Evolutionary conservation across 2,113 vertebrate genomes (phyloP), one percentile per base, ranked within the genome.

Genomic region (Pedetes capensis): DNA sequence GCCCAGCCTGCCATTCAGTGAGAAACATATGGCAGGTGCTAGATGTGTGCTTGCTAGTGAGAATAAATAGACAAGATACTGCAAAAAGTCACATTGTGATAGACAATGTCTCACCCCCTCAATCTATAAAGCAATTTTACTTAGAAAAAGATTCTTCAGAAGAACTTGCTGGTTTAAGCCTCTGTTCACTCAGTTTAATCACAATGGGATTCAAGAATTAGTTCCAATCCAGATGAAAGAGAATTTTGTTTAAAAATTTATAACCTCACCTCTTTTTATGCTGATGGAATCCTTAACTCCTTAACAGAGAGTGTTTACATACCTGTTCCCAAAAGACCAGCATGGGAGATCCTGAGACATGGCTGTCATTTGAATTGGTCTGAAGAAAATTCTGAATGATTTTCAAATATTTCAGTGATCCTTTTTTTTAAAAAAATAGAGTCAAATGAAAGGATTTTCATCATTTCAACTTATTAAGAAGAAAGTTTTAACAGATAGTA

Each of bases 241-340:
- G 32, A 96, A 86, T 93, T 87, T 96, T 80, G 47, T 83, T 93
- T 79, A 34, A 94, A 95, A 94, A 81, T 69, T 55, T 69, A 79
- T 86, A 76, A 68, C 82, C 72, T 91, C 2, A 0, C 25, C 18
- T 89, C 68, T 79, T 47, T 80, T 42, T 87, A 47, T 66, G 55
- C 18, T 16, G 44, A 9, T 80, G 17, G 6, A 14, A n/a, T 44
- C 93, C 12, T 69, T 57, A 79, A 87, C 34, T 80, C 84, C 34
- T 53, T 87, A 63, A 90, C 34, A 57, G 5, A 32, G 12, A 29
- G 49, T 2, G 9, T 66, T 91, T 82, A 72, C 27, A 37, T 20
- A 18, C 22, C 63, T 53, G 23, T 63, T 66, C 20, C 37, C 22
- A 25, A 80, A 93, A 83, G 51, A 85, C 12, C 22, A 95, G 17